phyloP scores from a whole-genome alignment of 2,888 invertebrate genomes.

The Sialis fuliginosa region DNA sequence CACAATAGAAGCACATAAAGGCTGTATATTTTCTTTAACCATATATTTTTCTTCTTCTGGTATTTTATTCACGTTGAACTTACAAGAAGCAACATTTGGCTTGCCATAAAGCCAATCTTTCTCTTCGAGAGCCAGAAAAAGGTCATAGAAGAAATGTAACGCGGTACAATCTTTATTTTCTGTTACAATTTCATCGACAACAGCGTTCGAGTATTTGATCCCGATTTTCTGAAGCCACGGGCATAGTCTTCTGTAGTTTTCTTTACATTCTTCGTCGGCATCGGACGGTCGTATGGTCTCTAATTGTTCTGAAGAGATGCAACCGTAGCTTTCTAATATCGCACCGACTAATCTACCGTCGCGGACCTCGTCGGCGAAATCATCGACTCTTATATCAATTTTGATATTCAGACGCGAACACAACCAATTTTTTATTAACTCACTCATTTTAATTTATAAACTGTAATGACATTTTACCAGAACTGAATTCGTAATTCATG shows the following conservation, averaged over 20 bases:
- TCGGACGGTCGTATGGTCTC: slow-evolving; percentile 21
- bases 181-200: slow-evolving; percentile 29
- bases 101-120: slow-evolving; percentile 20
- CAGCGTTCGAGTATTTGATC: slow-evolving; percentile 26
- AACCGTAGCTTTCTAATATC: slow-evolving; percentile 36
- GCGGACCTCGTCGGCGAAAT: slow-evolving; percentile 35
- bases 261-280: slow-evolving; percentile 12
- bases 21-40: too few species aligned
- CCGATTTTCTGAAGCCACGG: slow-evolving; percentile 34
- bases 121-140: slow-evolving; percentile 39
- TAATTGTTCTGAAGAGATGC: slow-evolving; percentile 36
- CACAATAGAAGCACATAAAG: too few species aligned
- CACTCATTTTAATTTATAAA: slow-evolving; percentile 27
- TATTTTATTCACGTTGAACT: too few species aligned
- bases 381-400: slow-evolving; percentile 32
- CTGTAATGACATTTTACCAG: background rate
- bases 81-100: too few species aligned
- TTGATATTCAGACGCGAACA: slow-evolving; percentile 33
- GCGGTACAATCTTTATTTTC: slow-evolving; percentile 29
- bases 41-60: too few species aligned
- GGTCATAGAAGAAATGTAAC: slow-evolving; percentile 38
- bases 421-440: slow-evolving; percentile 41
- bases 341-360: slow-evolving; percentile 37
- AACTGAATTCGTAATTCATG: background rate
- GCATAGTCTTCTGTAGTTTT: slow-evolving; percentile 32